Conservation (phyloP, 2,797 vertebrate genomes). For the Myripristis jacobus region DNA sequence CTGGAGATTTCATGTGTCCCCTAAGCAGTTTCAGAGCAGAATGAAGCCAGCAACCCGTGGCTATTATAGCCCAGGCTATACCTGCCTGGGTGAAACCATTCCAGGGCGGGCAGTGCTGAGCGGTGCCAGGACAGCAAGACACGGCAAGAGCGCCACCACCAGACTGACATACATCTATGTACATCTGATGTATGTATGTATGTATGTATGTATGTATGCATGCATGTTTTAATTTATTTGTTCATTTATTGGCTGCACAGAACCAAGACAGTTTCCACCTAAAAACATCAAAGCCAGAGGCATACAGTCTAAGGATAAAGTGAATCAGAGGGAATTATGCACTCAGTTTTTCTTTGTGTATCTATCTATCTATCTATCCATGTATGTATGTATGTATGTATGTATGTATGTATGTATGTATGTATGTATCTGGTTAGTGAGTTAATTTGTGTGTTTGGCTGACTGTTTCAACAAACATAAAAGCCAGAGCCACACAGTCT, state of each 20-base stretch:
- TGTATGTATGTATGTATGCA: not conserved
- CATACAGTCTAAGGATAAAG: too few species aligned
- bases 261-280: too few species aligned
- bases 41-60: conserved; percentile 63
- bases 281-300: too few species aligned
- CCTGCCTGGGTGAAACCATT: conserved; percentile 67
- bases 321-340: too few species aligned
- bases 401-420: not conserved
- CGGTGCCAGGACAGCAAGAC: not conserved
- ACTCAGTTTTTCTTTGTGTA: too few species aligned
- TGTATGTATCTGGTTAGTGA: not conserved
- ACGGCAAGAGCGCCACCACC: conserved; percentile 77
- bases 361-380: not conserved
- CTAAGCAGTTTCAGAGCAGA: conserved; percentile 59
- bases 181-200: conserved; percentile 17
- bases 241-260: too few species aligned
- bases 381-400: not conserved
- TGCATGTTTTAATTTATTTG: not conserved
- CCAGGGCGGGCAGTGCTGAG: conserved; percentile 34
- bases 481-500: too few species aligned
- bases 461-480: too few species aligned
- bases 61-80: conserved; percentile 67
- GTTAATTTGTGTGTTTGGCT: too few species aligned
- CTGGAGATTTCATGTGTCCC: conserved; percentile 54
- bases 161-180: conserved; percentile 33